Evolutionary conservation across 2,797 vertebrate genomes (phyloP).

Genomic region (Acestrorhynchus altus): DNA sequence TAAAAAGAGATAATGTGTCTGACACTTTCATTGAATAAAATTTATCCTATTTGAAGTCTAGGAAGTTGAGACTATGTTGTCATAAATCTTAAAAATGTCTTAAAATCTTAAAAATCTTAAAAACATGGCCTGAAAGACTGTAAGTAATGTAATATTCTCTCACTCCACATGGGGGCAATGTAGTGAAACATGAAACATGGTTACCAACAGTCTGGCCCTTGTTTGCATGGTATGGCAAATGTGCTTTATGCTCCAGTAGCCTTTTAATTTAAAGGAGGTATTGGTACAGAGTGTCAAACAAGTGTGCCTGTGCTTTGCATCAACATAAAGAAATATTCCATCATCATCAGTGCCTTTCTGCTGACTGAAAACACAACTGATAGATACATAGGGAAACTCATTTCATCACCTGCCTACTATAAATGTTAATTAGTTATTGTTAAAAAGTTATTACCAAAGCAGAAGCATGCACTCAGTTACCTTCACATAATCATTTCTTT

Average conservation of each 20-base stretch:
- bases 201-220: neutral
- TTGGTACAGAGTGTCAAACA: no score
- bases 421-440: neutral
- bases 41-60: no score
- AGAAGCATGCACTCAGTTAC: constrained; percentile 25
- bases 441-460: constrained; percentile 21
- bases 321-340: neutral
- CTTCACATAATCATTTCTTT: constrained; percentile 24
- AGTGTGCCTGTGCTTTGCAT: no score
- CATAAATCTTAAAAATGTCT: no score
- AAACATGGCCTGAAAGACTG: neutral
- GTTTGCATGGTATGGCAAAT: neutral
- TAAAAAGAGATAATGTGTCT: no score
- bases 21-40: no score
- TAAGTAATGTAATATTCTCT: neutral
- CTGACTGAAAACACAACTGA: neutral
- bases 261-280: neutral
- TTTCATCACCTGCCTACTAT: neutral
- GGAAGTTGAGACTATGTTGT: no score
- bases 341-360: no score
- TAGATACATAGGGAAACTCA: neutral
- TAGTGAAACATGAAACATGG: neutral
- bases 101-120: no score
- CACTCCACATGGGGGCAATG: constrained; percentile 23
- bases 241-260: neutral